Percentiles rank a stretch among this genome's conserved stretches.
Conservation (phyloP, 2,888 invertebrate species). For the Pristionchus exspectatus region DNA sequence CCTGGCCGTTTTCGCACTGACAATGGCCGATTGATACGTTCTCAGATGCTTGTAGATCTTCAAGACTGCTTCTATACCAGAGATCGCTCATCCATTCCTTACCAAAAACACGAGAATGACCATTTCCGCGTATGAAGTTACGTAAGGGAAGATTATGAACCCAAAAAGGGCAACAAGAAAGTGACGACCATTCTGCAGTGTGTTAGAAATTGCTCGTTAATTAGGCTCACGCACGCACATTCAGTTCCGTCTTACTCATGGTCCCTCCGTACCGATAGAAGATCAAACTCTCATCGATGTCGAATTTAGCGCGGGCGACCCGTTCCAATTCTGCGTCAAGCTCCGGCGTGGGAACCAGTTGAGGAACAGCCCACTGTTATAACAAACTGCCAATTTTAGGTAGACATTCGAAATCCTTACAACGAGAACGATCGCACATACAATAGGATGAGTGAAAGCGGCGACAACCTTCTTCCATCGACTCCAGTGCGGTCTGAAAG, state of each 20-base stretch:
- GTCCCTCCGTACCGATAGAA: slow-evolving; percentile 14
- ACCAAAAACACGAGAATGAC: not conserved
- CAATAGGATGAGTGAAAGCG: not conserved
- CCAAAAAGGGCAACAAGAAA: slow-evolving; percentile 19
- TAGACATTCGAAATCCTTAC: too few species aligned
- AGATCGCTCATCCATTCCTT: not conserved
- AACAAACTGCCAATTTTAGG: too few species aligned
- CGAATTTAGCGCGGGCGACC: not conserved
- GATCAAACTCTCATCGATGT: not conserved
- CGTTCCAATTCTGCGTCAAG: not conserved
- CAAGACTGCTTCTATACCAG: not conserved
- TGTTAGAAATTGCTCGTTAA: not conserved
- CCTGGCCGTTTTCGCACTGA: not conserved
- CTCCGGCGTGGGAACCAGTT: not conserved
- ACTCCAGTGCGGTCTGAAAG: not conserved
- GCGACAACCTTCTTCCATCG: not conserved
- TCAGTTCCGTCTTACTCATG: not conserved
- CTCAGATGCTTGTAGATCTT: not conserved
- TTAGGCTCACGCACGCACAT: not conserved
- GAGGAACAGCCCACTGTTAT: not conserved
- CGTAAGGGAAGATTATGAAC: not conserved
- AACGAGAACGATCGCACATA: not conserved
- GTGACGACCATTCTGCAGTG: not conserved
- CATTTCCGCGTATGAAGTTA: not conserved
- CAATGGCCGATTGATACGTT: not conserved